phyloP scores from a whole-genome alignment of 2,888 invertebrate genomes.

The Bhutanitis thaidina region DNA sequence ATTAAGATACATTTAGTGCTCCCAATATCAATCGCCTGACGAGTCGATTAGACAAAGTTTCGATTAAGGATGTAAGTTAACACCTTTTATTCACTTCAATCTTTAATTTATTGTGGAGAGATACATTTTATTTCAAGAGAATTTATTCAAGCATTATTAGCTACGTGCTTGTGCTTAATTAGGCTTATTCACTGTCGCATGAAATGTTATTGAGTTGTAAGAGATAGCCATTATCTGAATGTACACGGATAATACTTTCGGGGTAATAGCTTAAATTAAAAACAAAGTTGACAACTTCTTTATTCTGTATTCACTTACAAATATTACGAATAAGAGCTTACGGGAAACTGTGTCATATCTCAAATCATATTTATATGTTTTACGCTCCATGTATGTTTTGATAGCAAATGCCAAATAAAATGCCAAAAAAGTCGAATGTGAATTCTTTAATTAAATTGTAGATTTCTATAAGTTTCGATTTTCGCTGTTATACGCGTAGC shows the following conservation, averaged over 20 bases:
- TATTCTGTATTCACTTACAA: too few species aligned
- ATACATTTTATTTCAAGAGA: constrained; percentile 9
- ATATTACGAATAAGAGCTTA: too few species aligned
- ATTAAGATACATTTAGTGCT: constrained; percentile 15
- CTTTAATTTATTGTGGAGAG: constrained; percentile 13
- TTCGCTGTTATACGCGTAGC: too few species aligned
- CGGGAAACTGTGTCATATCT: too few species aligned
- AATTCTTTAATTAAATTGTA: too few species aligned
- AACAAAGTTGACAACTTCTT: not conserved
- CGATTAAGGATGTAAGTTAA: constrained; percentile 17
- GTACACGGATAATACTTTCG: not conserved
- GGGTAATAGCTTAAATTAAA: not conserved
- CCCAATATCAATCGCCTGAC: not conserved
- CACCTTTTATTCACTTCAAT: constrained; percentile 18
- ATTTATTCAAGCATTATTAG: constrained; percentile 9
- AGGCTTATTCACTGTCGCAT: not conserved
- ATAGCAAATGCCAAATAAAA: too few species aligned
- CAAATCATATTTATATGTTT: too few species aligned
- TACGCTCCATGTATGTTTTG: too few species aligned
- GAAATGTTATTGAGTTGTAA: constrained; percentile 1
- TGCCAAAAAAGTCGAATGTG: too few species aligned
- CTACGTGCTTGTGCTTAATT: constrained; percentile 6
- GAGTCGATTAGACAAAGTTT: constrained; percentile 16
- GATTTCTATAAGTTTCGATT: too few species aligned
- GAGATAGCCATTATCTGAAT: not conserved